Evolutionary conservation across 2,113 vertebrate species (phyloP).

Genomic region (Mionectes macconnelli): DNA sequence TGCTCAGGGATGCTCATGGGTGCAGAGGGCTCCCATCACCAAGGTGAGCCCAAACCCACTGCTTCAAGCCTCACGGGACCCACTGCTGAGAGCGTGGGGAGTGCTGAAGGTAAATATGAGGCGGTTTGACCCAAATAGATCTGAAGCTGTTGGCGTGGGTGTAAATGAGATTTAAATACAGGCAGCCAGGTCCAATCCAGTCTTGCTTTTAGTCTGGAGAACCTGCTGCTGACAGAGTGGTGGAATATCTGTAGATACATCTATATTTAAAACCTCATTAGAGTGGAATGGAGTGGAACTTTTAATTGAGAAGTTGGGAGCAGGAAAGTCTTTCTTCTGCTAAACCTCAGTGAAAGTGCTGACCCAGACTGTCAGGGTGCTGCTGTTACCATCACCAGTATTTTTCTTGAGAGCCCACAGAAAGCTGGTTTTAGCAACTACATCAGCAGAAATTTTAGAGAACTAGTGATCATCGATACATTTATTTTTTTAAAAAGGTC

Average conservation of each 20-base stretch:
- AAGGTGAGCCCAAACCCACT: neutral
- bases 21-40: neutral
- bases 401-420: neutral
- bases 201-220: neutral
- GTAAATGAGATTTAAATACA: neutral
- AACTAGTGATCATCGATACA: neutral
- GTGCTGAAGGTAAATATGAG: neutral
- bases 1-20: accelerated
- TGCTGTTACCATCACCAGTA: neutral
- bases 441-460: neutral
- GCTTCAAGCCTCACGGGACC: neutral
- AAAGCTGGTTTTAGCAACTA: neutral
- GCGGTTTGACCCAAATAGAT: neutral
- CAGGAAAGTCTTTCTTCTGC: neutral
- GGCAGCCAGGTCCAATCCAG: accelerated
- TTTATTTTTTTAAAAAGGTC: neutral
- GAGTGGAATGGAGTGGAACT: neutral
- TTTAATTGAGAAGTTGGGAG: neutral
- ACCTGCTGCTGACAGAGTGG: neutral
- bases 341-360: neutral
- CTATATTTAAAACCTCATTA: neutral
- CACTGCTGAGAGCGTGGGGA: neutral
- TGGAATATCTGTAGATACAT: neutral
- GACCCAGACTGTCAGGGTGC: neutral
- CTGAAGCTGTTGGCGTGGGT: neutral